Base-by-base conservation (phyloP, 2,113 vertebrate genomes). In the Nothoprocta pentlandii region DNA sequence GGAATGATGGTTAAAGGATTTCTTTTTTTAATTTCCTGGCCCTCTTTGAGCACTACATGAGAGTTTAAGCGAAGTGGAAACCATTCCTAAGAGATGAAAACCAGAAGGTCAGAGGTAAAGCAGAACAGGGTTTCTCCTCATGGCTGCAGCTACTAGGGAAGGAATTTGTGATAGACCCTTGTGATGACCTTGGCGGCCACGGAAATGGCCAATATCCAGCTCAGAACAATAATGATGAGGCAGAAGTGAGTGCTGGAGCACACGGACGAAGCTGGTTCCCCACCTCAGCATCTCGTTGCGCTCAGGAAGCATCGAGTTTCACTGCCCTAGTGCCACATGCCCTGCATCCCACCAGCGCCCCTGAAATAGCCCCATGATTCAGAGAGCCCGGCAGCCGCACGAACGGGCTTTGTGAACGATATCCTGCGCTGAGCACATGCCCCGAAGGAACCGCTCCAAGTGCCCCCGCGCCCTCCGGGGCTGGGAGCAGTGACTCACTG, bases 311-410 rank as follows among this genome's bases (percentile, higher is more conserved):
- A 77, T 39, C 3, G 1, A 66, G 69, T 96, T 95, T 95, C 88
- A 36, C 69, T 84, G 54, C 56, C 80, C 73, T 34, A 51, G 19
- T 94, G 85, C 93, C 90, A 90, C 73, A 92, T 70, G 86, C 32
- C 76, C 88, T 26, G 28, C 93, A 95, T 88, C 93, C 92, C 92
- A 94, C 93, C 71, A 34, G 76, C 85, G 90, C 73, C 53, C 90
- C 96, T 0, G 2, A 95, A 96, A 96, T 96, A 96, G 90, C 93
- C 85, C 64, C 80, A 12, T 95, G 93, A 96, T 96, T 95, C 95
- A 95, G 87, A 95, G 47, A 68, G 66, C 56, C 80, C 87, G 81
- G 90, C 93, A 90, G 87, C 67, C 76, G 91, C 93, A 67, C 91
- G 84, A 56, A 76, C 30, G 78, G 77, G 87, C 92, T 87, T 91